phyloP scores from a whole-genome alignment of 2,797 vertebrate genomes.

The Phaenicophaeus curvirostris region DNA sequence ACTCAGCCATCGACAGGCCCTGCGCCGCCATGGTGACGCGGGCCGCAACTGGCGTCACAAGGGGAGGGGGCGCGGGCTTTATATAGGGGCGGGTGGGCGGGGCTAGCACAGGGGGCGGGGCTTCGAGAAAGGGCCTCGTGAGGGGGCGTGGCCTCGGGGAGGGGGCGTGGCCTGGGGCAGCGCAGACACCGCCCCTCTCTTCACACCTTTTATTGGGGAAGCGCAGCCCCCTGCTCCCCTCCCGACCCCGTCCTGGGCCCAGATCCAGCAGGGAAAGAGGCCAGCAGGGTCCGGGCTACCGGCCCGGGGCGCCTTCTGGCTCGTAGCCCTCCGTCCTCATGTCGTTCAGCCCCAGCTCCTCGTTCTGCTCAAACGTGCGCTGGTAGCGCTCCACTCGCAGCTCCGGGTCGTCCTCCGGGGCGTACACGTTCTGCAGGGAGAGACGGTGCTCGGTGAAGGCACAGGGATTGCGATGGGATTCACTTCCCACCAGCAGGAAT shows the following conservation, averaged over 20 bases:
- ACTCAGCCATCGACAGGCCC: conserved; percentile 76
- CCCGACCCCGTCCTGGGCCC: background rate
- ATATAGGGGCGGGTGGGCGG: too few relatives aligned
- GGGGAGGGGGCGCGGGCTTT: too few relatives aligned
- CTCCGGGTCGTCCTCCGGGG: conserved; percentile 92
- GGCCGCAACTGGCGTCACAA: background rate
- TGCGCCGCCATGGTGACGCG: conserved; percentile 55
- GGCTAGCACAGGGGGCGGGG: too few relatives aligned
- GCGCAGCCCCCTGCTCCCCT: too few relatives aligned
- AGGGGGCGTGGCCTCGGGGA: too few relatives aligned
- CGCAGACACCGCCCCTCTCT: too few relatives aligned
- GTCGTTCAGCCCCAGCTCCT: conserved; percentile 94
- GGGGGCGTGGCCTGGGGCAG: too few relatives aligned
- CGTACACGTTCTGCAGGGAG: conserved; percentile 86
- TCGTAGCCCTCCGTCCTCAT: conserved; percentile 92
- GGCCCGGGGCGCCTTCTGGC: background rate
- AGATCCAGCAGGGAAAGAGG: too few relatives aligned
- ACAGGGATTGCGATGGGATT: fast-evolving
- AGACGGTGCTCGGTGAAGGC: too few relatives aligned
- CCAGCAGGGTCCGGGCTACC: conserved; percentile 48
- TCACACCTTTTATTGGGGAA: too few relatives aligned
- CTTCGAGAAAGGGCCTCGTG: too few relatives aligned
- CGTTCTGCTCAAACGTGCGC: conserved; percentile 89
- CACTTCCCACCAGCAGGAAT: fast-evolving
- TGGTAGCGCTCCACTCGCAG: conserved; percentile 85